Conservation (phyloP, 2,888 invertebrate genomes). For the Proisotoma minuta region DNA sequence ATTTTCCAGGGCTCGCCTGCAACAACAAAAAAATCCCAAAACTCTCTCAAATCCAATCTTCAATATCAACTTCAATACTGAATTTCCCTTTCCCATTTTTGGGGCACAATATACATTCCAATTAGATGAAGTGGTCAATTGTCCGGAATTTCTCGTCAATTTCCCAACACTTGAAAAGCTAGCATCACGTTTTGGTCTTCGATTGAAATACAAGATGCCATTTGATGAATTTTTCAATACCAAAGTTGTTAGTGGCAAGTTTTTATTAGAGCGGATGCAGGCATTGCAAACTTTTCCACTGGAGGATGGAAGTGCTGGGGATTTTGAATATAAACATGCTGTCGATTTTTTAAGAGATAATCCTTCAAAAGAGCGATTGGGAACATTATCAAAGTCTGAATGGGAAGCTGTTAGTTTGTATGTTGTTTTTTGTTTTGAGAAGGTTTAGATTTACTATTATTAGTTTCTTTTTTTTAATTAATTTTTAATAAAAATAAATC, state of each 20-base stretch:
- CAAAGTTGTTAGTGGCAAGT: constrained; percentile 50
- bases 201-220: constrained; percentile 53
- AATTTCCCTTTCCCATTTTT: constrained; percentile 70
- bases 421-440: constrained; percentile 41
- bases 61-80: constrained; percentile 63
- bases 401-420: constrained; percentile 73
- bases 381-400: constrained; percentile 80
- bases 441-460: constrained; percentile 21
- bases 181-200: constrained; percentile 55
- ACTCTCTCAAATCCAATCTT: no score
- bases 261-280: constrained; percentile 70
- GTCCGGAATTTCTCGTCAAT: constrained; percentile 96
- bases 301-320: no score
- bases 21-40: no score
- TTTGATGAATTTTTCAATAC: constrained; percentile 71
- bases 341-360: constrained; percentile 56
- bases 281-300: no score
- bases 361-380: constrained; percentile 56
- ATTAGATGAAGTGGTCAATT: constrained; percentile 93
- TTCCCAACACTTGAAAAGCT: constrained; percentile 72
- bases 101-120: constrained; percentile 95
- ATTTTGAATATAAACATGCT: constrained; percentile 65
- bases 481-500: no score
- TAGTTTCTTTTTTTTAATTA: no score
- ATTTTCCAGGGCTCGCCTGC: no score